A percentile compares a stretch with the other conserved stretches of the same genome.
phyloP scores from a whole-genome alignment of 2,888 invertebrate genomes.

The Drosophila mimetica region DNA sequence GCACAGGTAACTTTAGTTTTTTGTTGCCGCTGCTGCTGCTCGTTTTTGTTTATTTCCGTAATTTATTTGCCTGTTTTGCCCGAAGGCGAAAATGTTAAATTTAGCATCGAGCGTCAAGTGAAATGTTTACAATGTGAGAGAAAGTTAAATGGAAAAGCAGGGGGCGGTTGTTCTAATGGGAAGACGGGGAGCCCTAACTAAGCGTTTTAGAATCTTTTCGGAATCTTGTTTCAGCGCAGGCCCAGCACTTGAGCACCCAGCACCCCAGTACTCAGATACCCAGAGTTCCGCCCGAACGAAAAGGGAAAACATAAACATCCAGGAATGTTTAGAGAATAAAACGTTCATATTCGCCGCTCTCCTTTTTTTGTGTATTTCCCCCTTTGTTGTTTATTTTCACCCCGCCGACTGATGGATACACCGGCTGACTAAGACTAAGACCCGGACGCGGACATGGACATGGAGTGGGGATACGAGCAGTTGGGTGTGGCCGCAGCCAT shows the following conservation, averaged over 20 bases:
- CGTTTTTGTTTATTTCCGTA: conserved; percentile 67
- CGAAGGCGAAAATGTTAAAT: conserved; percentile 65
- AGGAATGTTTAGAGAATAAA: conserved; percentile 72
- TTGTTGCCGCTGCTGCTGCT: conserved; percentile 27
- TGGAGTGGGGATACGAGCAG: conserved; percentile 6
- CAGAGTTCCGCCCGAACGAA: conserved; percentile 18
- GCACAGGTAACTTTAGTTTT: conserved; percentile 54
- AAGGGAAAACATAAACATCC: conserved; percentile 66
- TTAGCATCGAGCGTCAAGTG: conserved; percentile 73
- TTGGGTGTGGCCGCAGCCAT: conserved; percentile 68
- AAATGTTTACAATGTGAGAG: conserved; percentile 82
- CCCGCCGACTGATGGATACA: conserved; percentile 60
- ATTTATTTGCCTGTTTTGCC: conserved; percentile 66
- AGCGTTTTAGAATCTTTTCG: conserved; percentile 57
- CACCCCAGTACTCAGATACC: conserved; percentile 1
- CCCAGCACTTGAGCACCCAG: conserved; percentile 50
- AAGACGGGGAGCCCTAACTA: conserved; percentile 42
- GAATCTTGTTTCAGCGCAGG: conserved; percentile 28
- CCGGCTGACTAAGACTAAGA: conserved; percentile 37
- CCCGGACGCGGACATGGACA: conserved; percentile 5
- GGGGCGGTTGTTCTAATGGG: not conserved
- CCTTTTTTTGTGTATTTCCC: conserved; percentile 23
- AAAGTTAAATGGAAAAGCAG: conserved; percentile 69
- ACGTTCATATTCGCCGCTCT: conserved; percentile 32
- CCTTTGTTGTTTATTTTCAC: conserved; percentile 70